A percentile compares a stretch with the other conserved stretches of the same genome.
Evolutionary conservation across 2,888 invertebrate species (phyloP).

Genomic region (Tenthredo mesomela): DNA sequence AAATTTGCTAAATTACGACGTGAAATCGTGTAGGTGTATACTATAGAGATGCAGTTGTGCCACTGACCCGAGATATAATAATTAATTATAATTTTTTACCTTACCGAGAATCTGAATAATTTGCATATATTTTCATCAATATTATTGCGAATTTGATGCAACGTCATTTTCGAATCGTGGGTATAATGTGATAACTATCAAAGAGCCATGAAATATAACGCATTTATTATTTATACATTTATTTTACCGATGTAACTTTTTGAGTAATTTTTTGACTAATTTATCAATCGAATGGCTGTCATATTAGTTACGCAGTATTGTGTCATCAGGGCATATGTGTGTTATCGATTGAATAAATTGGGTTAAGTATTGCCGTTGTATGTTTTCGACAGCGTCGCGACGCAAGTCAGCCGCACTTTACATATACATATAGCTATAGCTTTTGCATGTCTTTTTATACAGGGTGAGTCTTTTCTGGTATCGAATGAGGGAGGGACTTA

Average conservation of each 20-base stretch:
- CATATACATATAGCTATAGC: background rate
- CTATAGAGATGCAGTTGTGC: background rate
- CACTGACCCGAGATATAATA: too few relatives aligned
- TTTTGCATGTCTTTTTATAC: background rate
- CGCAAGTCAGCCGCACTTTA: background rate
- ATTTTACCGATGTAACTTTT: background rate
- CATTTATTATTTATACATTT: background rate
- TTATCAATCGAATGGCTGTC: background rate
- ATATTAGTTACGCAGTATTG: background rate
- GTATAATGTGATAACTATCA: background rate
- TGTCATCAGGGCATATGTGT: background rate
- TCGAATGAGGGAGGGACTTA: too few relatives aligned
- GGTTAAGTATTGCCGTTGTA: slow-evolving; percentile 44
- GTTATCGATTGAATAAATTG: slow-evolving; percentile 38
- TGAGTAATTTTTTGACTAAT: background rate
- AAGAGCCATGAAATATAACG: background rate
- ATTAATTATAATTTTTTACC: too few relatives aligned
- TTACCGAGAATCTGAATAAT: background rate
- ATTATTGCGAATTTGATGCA: background rate
- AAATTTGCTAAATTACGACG: background rate
- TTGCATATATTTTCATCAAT: background rate
- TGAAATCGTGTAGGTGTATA: background rate
- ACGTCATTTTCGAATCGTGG: background rate
- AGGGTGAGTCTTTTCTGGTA: too few relatives aligned
- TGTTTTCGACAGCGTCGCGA: slow-evolving; percentile 27